Base-by-base conservation (phyloP, 2,888 invertebrate species). In the Tanaodytes sp. region DNA sequence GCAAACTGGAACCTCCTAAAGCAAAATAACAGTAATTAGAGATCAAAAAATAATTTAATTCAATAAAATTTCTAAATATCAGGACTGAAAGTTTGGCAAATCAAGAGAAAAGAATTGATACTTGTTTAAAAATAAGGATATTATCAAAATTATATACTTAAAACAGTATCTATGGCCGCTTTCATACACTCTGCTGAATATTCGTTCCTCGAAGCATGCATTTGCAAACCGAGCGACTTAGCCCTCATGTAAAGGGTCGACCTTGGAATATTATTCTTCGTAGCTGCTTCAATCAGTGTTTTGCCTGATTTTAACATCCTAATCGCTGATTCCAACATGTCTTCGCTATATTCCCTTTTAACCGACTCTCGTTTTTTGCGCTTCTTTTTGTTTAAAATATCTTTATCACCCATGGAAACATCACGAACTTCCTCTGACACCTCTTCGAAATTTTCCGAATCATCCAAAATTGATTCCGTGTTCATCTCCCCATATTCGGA, bases 171-270 rank as follows among this genome's bases (percentile, higher is more conserved):
- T 14, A 86, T 83, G 2, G 86, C 86, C 20, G 81, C 83, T 68
- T 79, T 79, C 78, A 86, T 81, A 63, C 83, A 82, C 61, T 86
- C 86, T 1, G 75, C 75, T 0, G 86, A 82, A 76, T 86, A 86
- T 61, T 85, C 86, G 55, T 81, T 83, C 42, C 85, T 80, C 0
- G 84, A 76, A n/a, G 84, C 81, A 55, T 80, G 79, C 39, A 85
- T 75, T 23, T 82, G 79, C 58, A 86, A 80, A 16, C 85, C 84
- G 12, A 84, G 73, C 4, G 81, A 75, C 64, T 85, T 83, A 12
- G 86, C 86, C 43, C 85, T 76, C 78, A 85, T 84, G 27, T 86
- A 86, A 2, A 86, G 77, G 0, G 86, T 86, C 1, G 86, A 86
- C 14, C 86, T 80, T 2, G 86, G 86, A 62, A 86, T 85, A 43